phyloP scores from a whole-genome alignment of 2,888 invertebrate species.

The Drosophila flavopinicola region DNA sequence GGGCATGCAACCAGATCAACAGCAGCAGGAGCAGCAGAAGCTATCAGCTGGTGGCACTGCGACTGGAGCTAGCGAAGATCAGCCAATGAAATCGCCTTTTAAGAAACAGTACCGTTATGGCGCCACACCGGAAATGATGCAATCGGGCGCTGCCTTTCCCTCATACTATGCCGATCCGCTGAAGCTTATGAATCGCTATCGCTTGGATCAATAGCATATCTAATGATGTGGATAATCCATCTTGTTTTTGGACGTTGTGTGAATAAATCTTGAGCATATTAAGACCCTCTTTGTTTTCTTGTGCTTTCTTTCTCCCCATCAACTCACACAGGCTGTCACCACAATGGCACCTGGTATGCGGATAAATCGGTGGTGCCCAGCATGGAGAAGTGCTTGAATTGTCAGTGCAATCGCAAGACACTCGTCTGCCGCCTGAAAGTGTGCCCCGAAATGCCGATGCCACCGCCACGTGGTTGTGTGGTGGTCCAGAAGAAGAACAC shows the following conservation, averaged over 20 bases:
- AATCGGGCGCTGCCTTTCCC: conserved; percentile 40
- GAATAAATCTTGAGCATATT: conserved; percentile 29
- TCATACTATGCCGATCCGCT: conserved; percentile 33
- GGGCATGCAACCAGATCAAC: background rate
- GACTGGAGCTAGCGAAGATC: no score
- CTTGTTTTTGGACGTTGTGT: background rate
- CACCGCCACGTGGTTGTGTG: conserved; percentile 90
- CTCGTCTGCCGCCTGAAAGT: conserved; percentile 91
- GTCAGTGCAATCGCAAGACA: conserved; percentile 89
- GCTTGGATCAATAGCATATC: conserved; percentile 1
- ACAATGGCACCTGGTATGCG: conserved; percentile 88
- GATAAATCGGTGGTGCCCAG: conserved; percentile 88
- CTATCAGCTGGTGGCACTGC: background rate
- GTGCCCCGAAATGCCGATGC: conserved; percentile 90
- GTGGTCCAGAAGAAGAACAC: conserved; percentile 88
- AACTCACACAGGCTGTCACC: conserved; percentile 87
- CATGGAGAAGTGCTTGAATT: conserved; percentile 91
- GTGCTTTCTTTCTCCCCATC: no score
- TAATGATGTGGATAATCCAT: background rate
- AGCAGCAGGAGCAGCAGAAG: background rate
- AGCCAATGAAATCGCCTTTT: conserved; percentile 1
- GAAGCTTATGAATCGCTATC: conserved; percentile 8
- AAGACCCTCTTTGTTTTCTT: background rate
- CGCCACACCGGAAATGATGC: conserved; percentile 38
- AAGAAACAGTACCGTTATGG: conserved; percentile 32